phyloP scores from a whole-genome alignment of 92 coral and sea anemone genomes.

The Heteractis magnifica region DNA sequence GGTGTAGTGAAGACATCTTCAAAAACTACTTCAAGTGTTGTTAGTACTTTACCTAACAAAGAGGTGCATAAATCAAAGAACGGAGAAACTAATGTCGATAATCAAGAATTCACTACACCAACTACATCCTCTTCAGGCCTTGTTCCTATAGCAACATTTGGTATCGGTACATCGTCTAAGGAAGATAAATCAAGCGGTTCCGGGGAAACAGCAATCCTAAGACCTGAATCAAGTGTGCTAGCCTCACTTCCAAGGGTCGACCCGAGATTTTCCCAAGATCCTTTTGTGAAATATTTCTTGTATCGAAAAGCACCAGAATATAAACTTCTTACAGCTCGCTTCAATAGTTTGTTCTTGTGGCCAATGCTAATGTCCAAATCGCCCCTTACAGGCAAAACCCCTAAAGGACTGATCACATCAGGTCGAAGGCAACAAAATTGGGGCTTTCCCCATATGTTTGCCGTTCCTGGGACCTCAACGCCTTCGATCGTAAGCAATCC shows the following conservation, averaged over 20 bases:
- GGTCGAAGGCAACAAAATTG: not conserved
- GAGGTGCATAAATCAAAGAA: not conserved
- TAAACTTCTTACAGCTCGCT: slow-evolving; percentile 73
- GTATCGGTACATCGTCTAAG: not conserved
- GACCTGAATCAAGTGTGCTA: not conserved
- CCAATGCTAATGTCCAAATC: slow-evolving; percentile 79
- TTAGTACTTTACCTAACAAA: not conserved
- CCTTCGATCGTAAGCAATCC: not conserved
- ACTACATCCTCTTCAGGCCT: not conserved
- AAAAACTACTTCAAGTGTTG: not conserved
- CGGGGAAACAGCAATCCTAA: not conserved
- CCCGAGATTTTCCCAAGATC: not conserved
- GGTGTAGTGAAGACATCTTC: not conserved
- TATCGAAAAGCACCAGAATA: slow-evolving; percentile 67
- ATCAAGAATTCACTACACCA: not conserved
- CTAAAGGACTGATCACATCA: not conserved
- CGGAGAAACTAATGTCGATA: not conserved
- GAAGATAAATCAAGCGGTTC: not conserved
- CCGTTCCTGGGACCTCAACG: not conserved
- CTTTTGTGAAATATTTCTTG: slow-evolving; percentile 27
- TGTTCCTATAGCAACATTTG: not conserved
- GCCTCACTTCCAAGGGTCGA: not conserved
- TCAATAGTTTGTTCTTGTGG: slow-evolving; percentile 86
- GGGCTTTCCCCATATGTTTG: not conserved
- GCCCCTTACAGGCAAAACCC: slow-evolving; percentile 22